Evolutionary conservation across 2,113 vertebrate genomes (phyloP).

Genomic region (Lamprotornis superbus): DNA sequence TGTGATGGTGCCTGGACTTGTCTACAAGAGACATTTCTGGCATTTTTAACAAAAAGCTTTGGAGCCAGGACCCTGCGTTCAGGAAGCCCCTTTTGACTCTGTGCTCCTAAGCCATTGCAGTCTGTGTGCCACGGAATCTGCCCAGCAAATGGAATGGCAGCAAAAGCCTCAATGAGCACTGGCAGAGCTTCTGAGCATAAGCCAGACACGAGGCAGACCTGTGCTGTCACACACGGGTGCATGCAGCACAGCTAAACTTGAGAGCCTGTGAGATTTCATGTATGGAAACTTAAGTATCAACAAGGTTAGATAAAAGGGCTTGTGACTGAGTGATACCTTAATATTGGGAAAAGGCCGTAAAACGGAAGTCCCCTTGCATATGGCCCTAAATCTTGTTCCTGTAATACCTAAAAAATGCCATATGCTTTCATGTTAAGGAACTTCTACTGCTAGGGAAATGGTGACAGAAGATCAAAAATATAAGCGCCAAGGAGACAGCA

Average conservation of each 20-base stretch:
- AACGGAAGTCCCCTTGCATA: background rate
- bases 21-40: background rate
- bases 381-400: no score
- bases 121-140: rapidly evolving
- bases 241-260: rapidly evolving
- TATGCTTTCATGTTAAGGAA: rapidly evolving
- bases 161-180: rapidly evolving
- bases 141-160: background rate
- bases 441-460: background rate
- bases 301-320: background rate
- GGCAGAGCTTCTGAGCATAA: background rate
- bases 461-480: background rate
- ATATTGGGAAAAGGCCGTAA: background rate
- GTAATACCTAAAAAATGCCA: background rate
- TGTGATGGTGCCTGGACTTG: background rate
- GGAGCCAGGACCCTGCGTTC: rapidly evolving
- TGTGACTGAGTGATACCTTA: background rate
- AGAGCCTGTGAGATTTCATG: background rate
- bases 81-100: background rate
- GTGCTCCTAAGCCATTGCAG: background rate
- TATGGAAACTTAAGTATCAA: background rate
- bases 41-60: background rate
- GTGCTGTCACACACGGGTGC: rapidly evolving
- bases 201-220: background rate
- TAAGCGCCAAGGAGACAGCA: background rate